phyloP scores from a whole-genome alignment of 2,113 vertebrate genomes.

The Callipepla californica region DNA sequence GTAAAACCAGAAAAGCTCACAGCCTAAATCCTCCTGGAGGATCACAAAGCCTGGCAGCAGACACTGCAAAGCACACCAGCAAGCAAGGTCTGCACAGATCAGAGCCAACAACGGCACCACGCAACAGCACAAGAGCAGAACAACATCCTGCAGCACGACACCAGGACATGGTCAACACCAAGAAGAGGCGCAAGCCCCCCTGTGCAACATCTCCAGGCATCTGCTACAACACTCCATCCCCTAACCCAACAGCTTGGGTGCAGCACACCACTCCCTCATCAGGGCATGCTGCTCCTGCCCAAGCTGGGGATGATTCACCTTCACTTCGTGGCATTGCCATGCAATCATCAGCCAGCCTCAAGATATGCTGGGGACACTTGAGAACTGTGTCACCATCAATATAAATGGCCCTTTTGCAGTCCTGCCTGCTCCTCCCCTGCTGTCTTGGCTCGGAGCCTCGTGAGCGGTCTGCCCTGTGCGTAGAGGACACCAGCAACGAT shows the following conservation, averaged over 20 bases:
- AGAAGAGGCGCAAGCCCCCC: not conserved
- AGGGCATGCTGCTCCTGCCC: not conserved
- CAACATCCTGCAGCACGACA: not conserved
- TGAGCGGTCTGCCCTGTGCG: rapidly evolving
- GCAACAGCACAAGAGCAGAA: not conserved
- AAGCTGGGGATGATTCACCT: constrained; percentile 30
- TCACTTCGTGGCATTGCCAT: not conserved
- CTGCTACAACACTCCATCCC: not conserved
- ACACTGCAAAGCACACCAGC: not conserved
- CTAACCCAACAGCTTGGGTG: rapidly evolving
- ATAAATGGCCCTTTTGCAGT: not conserved
- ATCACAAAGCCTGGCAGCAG: not conserved
- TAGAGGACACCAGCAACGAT: not conserved
- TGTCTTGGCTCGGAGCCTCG: not conserved
- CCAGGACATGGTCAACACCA: not conserved
- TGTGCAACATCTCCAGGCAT: rapidly evolving
- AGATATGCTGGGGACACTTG: not conserved
- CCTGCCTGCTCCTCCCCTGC: not conserved
- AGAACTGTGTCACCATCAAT: constrained; percentile 31
- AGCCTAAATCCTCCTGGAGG: not conserved
- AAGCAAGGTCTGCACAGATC: not conserved
- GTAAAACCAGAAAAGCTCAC: not conserved
- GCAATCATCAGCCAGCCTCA: rapidly evolving
- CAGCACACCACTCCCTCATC: not conserved
- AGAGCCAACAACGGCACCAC: not conserved